phyloP scores from a whole-genome alignment of 2,888 invertebrate genomes.

The Caenorhabditis doughertyi region DNA sequence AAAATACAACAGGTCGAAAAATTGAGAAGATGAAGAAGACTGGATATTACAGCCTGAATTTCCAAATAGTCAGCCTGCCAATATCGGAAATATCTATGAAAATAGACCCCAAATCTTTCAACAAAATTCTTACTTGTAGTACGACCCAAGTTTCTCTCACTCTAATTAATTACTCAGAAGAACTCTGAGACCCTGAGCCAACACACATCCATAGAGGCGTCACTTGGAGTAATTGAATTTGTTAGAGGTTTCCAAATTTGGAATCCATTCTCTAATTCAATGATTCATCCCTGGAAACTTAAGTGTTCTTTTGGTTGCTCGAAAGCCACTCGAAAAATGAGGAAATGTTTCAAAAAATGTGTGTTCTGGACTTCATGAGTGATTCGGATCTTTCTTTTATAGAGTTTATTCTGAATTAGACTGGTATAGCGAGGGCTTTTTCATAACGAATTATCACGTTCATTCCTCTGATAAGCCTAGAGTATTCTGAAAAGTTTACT shows the following conservation, averaged over 20 bases:
- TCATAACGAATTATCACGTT: too few relatives aligned
- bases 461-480: too few relatives aligned
- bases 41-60: too few relatives aligned
- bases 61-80: too few relatives aligned
- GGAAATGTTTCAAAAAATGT: not conserved
- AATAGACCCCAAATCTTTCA: too few relatives aligned
- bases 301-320: not conserved
- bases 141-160: not conserved
- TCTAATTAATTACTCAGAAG: not conserved
- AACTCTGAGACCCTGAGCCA: not conserved
- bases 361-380: not conserved
- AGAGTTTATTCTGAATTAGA: too few relatives aligned
- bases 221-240: constrained; percentile 12
- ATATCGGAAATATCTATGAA: too few relatives aligned
- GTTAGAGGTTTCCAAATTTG: constrained; percentile 2
- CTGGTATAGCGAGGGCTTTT: too few relatives aligned
- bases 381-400: not conserved
- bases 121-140: too few relatives aligned
- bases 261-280: constrained; percentile 17
- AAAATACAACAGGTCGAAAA: not conserved
- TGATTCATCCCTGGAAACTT: not conserved
- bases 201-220: not conserved
- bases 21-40: not conserved
- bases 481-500: too few relatives aligned
- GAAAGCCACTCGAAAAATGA: not conserved